Conservation (phyloP, 1,140 invertebrate genomes). For the Trichonephila inaurata region DNA sequence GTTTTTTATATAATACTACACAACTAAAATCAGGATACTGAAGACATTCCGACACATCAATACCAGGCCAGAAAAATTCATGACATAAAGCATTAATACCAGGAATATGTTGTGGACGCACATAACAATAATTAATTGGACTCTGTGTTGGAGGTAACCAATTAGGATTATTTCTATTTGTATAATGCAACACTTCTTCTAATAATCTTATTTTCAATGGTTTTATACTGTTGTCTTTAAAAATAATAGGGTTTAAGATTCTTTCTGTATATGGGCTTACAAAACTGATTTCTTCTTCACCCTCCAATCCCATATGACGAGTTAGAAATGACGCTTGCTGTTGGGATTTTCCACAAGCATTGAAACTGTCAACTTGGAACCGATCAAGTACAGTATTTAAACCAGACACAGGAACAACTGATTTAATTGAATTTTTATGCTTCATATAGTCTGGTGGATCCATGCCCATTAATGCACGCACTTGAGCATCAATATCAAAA, state of each 20-base stretch:
- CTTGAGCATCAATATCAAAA: neutral
- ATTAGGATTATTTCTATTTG: slow-evolving; percentile 83
- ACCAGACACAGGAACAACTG: neutral
- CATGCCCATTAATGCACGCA: slow-evolving; percentile 44
- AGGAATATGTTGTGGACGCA: slow-evolving; percentile 92
- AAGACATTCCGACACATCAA: slow-evolving; percentile 93
- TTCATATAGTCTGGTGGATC: slow-evolving; percentile 60
- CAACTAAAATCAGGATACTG: slow-evolving; percentile 96
- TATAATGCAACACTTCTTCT: slow-evolving; percentile 85
- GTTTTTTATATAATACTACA: slow-evolving; percentile 90
- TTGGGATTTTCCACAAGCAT: neutral
- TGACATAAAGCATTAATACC: slow-evolving; percentile 91
- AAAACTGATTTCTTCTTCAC: slow-evolving; percentile 80
- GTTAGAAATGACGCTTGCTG: slow-evolving; percentile 56
- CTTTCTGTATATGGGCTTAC: slow-evolving; percentile 83
- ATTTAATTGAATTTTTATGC: neutral
- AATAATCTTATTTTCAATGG: slow-evolving; percentile 88
- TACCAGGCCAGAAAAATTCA: slow-evolving; percentile 94
- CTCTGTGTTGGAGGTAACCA: slow-evolving; percentile 81
- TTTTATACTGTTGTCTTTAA: slow-evolving; percentile 84
- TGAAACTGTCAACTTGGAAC: slow-evolving; percentile 41
- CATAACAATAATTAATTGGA: slow-evolving; percentile 91
- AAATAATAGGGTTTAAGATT: slow-evolving; percentile 89
- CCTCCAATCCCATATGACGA: slow-evolving; percentile 76
- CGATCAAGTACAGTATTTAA: slow-evolving; percentile 66